Base-by-base conservation (phyloP, 2,113 vertebrate species). In the Corvus hawaiiensis region DNA sequence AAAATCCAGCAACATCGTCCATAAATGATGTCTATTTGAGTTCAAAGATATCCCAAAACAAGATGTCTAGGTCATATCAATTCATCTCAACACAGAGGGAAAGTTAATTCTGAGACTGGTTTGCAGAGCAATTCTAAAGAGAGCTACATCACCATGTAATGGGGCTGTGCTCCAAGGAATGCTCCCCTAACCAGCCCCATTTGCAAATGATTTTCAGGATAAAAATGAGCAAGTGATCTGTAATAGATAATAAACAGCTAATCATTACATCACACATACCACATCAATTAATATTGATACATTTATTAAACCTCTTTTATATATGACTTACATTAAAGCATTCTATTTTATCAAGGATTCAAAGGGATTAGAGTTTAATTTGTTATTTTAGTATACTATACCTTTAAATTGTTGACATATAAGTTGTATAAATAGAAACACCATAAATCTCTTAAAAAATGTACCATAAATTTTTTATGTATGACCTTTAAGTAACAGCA, bases 401-500 rank as follows among this genome's bases (percentile, higher is more conserved):
- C 95, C 89, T 96, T 98, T 96, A 98, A 97, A 94, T 96, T 97
- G 96, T 96, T 97, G 96, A 97, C 93, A 95, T 94, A 94, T 96
- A 97, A 96, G 94, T 97, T 96, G 96, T 96, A 82, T 96, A 97
- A 97, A 97, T 94, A 97, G 97, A 97, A 98, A 97, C 95, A 96
- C 69, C 87, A 96, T 97, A 97, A 97, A 97, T 97, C 97, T 98
- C 88, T 96, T 97, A 22, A 93, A 93, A 97, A 98, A 97, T 92
- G 96, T 97, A 64, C 94, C 76, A 95, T 98, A 96, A 95, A 96
- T 98, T 96, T 98, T 95, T 94, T 92, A 96, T 93, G 92, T 95
- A 93, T 98, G 98, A 98, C 98, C 98, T 98, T 98, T 97, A 97
- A 98, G 97, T 98, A 97, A 96, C 96, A 97, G 94, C 95, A 97